Evolutionary conservation across 1,140 invertebrate species (phyloP).

Genomic region (Sycobia sp.): DNA sequence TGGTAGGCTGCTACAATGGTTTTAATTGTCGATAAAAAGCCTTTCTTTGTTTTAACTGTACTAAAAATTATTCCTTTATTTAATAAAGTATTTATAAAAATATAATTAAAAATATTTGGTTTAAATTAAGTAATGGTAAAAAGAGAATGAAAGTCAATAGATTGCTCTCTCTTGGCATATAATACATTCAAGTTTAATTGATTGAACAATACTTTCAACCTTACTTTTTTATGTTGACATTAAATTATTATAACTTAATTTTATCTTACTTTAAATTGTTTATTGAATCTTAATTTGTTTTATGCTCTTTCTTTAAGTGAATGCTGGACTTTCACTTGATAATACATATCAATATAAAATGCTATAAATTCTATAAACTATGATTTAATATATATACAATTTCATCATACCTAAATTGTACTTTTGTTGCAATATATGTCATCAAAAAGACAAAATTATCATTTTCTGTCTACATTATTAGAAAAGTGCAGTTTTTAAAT

Average conservation of each 20-base stretch:
- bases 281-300: conserved; percentile 14
- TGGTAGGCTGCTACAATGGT: conserved; percentile 68
- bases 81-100: conserved; percentile 24
- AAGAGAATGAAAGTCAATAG: conserved; percentile 4
- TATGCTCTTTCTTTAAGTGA: not conserved
- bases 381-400: conserved; percentile 52
- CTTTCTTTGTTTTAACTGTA: not conserved
- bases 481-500: not conserved
- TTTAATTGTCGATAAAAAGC: not conserved
- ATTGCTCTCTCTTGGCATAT: not conserved
- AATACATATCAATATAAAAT: conserved; percentile 34
- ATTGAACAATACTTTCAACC: not conserved
- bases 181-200: not conserved
- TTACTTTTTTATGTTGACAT: not conserved
- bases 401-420: conserved; percentile 17
- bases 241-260: not conserved
- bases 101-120: not conserved
- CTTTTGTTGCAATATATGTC: conserved; percentile 6
- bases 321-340: conserved; percentile 6
- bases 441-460: conserved; percentile 3
- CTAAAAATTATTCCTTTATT: not conserved
- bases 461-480: conserved; percentile 19
- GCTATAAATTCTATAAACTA: conserved; percentile 44
- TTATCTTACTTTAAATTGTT: conserved; percentile 19
- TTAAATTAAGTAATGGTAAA: not conserved